phyloP scores from a whole-genome alignment of 2,888 invertebrate genomes.

The Trachelus iudaicus region DNA sequence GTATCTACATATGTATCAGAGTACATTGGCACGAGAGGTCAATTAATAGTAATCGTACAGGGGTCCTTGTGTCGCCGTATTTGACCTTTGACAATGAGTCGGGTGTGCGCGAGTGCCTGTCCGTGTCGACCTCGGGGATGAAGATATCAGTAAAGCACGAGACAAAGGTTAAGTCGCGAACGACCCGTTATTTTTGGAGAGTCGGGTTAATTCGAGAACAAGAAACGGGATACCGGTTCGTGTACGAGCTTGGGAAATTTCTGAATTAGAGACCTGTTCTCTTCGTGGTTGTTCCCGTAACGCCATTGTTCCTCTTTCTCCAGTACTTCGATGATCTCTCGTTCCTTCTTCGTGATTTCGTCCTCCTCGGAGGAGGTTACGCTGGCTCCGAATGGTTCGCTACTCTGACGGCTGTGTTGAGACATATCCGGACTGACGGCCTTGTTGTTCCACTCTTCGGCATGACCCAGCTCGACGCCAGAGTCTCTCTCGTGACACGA shows the following conservation, averaged over 20 bases:
- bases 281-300: slow-evolving; percentile 62
- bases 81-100: neutral
- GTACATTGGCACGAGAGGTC: neutral
- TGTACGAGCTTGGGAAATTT: neutral
- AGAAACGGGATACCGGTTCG: neutral
- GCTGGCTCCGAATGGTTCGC: slow-evolving; percentile 79
- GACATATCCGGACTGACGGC: slow-evolving; percentile 63
- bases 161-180: neutral
- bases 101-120: no score
- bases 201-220: neutral
- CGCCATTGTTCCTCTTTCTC: slow-evolving; percentile 74
- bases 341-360: slow-evolving; percentile 75
- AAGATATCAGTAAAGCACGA: neutral
- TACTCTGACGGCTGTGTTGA: slow-evolving; percentile 83
- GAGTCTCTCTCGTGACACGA: slow-evolving; percentile 75
- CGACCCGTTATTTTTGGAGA: neutral
- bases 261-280: slow-evolving; percentile 46
- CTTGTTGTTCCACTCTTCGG: slow-evolving; percentile 63
- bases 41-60: neutral
- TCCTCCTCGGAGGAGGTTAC: slow-evolving; percentile 82
- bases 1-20: neutral
- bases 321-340: slow-evolving; percentile 74
- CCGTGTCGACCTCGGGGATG: neutral
- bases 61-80: neutral
- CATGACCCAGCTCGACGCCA: slow-evolving; percentile 77